Percentiles rank a stretch among this genome's conserved stretches.
Evolutionary conservation across 2,797 vertebrate species (phyloP).

Genomic region (Loris lydekkerianus): DNA sequence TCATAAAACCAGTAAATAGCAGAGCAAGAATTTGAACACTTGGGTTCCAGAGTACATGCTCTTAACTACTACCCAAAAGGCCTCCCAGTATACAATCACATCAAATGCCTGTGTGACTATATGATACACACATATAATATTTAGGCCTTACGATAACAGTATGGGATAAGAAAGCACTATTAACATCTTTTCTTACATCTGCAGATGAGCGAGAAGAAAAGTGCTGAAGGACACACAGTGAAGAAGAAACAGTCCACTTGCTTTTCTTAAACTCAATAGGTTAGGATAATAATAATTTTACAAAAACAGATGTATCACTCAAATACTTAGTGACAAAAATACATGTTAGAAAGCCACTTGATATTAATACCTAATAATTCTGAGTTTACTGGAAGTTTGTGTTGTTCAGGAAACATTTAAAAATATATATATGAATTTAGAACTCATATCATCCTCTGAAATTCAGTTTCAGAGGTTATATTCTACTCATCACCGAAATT

Average conservation of each 20-base stretch:
- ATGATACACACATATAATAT: neutral
- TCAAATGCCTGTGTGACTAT: neutral
- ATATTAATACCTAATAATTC: slow-evolving; percentile 50
- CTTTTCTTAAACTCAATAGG: slow-evolving; percentile 19
- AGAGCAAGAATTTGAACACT: neutral
- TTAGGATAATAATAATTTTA: slow-evolving; percentile 6
- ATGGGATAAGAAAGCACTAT: neutral
- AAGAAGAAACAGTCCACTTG: slow-evolving; percentile 13
- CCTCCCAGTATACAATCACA: neutral
- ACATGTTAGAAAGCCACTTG: slow-evolving; percentile 13
- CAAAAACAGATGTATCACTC: slow-evolving; percentile 13
- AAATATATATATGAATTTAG: neutral
- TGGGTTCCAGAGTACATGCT: neutral
- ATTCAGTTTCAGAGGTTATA: slow-evolving; percentile 10
- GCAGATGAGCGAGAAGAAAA: neutral
- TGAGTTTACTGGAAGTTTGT: neutral
- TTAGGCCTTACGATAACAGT: slow-evolving; percentile 24
- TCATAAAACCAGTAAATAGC: neutral
- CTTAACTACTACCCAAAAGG: slow-evolving; percentile 30
- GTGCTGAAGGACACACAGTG: neutral
- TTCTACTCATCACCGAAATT: slow-evolving; percentile 41
- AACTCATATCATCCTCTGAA: neutral
- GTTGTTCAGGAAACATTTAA: slow-evolving; percentile 47
- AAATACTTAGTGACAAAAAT: slow-evolving; percentile 11
- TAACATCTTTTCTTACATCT: slow-evolving; percentile 22